Base-by-base conservation (phyloP, 2,113 vertebrate species). In the Jacana jacana region DNA sequence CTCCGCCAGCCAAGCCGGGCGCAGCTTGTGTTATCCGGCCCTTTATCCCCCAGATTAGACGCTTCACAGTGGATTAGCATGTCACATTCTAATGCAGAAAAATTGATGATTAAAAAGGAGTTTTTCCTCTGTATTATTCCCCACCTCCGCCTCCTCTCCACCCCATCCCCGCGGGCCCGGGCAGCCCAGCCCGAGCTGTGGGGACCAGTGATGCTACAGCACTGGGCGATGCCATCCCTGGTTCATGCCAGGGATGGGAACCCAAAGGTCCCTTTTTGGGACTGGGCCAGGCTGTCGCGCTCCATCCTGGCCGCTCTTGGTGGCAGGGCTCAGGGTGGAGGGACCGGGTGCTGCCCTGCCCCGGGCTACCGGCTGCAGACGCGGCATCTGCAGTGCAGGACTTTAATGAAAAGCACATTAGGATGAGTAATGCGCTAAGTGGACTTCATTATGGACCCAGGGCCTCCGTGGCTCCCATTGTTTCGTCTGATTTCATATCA, bases 11-110 rank as follows among this genome's bases (percentile, higher is more conserved):
- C 88, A 79, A 81, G 93, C 97, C 72, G 27, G 88, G 75, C 11
- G 19, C 91, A 91, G 89, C 84, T 46, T 46, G 70, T 97, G 96
- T 97, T 96, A 97, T 97, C 96, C 95, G 6, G 81, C 91, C 90
- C 93, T 95, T 97, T 97, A 96, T 97, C 97, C 97, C 87, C 52
- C 79, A 97, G 97, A 96, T 97, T 97, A 97, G 96, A 91, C 33
- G 88, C 97, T 94, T 95, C 88, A 94, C 95, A 89, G 91, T 69
- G 96, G 97, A 97, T 97, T 97, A 97, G 94, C 88, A 82, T 93
- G 89, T 90, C 95, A 95, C 96, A 96, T 95, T 76, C 96, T 94
- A 93, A 96, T 94, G 97, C 95, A 91, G 92, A 93, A 91, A 96
- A 94, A 96, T 30, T 86, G 88, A 72, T 61, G 91, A 96, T 92